Conservation (phyloP, 2,888 invertebrate genomes). For the Cacoxenus indagator region DNA sequence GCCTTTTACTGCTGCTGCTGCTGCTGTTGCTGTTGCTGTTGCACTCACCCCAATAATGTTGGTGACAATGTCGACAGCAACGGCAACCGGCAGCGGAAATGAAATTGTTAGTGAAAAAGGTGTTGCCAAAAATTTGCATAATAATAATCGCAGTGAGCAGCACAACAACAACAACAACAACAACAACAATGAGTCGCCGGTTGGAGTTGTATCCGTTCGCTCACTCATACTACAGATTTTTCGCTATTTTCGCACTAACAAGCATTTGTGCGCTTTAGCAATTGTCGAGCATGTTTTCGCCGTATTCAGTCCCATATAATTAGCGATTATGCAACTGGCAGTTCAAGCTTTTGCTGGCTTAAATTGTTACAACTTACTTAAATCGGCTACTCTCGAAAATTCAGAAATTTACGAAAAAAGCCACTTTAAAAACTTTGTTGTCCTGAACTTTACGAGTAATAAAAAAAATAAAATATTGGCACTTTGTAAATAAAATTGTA, state of each 20-base stretch:
- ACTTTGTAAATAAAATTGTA: too few relatives aligned
- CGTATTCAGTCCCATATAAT: not conserved
- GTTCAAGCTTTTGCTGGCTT: not conserved
- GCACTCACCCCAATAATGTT: conserved; percentile 14
- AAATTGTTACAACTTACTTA: too few relatives aligned
- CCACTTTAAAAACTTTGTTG: too few relatives aligned
- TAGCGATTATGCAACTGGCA: not conserved
- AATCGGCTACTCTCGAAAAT: too few relatives aligned
- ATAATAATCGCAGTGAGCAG: conserved; percentile 51
- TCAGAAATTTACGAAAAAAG: too few relatives aligned
- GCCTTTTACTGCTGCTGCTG: not conserved
- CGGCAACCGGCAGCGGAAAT: conserved; percentile 47
- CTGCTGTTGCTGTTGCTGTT: conserved; percentile 28
- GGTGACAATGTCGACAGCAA: not conserved
- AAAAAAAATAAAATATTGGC: too few relatives aligned
- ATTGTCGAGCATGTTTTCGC: not conserved
- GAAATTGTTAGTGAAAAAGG: conserved; percentile 53
- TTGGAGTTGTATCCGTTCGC: too few relatives aligned
- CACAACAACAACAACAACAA: not conserved
- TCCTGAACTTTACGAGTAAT: too few relatives aligned
- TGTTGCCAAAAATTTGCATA: conserved; percentile 53
- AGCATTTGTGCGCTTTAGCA: conserved; percentile 5
- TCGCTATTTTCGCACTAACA: conserved; percentile 1
- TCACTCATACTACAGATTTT: conserved; percentile 45
- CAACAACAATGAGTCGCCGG: too few relatives aligned